Conservation (phyloP, 2,888 invertebrate genomes). For the Patella depressa region DNA sequence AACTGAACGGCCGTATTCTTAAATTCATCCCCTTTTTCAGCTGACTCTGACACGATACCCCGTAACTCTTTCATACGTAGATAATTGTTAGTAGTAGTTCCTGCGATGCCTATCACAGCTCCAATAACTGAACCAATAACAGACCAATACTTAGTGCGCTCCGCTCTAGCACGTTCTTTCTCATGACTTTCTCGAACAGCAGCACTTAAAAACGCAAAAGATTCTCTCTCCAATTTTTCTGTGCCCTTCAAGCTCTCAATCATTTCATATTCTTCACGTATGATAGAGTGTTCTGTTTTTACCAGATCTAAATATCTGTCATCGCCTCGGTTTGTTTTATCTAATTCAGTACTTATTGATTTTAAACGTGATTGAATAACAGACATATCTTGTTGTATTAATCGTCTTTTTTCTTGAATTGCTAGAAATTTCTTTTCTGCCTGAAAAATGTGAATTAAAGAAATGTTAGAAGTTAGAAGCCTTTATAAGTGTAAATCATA, state of each 20-base stretch:
- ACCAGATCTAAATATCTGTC: conserved; percentile 82
- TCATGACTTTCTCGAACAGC: conserved; percentile 87
- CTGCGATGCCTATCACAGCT: conserved; percentile 77
- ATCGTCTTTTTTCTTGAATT: conserved; percentile 58
- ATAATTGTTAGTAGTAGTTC: conserved; percentile 79
- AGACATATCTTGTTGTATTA: conserved; percentile 52
- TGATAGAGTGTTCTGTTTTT: conserved; percentile 75
- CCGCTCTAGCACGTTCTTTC: conserved; percentile 84
- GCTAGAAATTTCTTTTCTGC: conserved; percentile 63
- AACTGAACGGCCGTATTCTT: conserved; percentile 42
- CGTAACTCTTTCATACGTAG: conserved; percentile 79
- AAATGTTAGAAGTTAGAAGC: too few relatives aligned
- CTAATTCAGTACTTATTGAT: conserved; percentile 82
- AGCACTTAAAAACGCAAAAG: conserved; percentile 80
- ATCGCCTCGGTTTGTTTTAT: conserved; percentile 83
- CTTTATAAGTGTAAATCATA: too few relatives aligned
- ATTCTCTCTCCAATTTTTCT: conserved; percentile 81
- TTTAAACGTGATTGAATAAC: conserved; percentile 74
- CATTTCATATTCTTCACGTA: conserved; percentile 71
- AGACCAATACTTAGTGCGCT: conserved; percentile 88
- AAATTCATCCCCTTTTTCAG: conserved; percentile 45
- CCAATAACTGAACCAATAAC: conserved; percentile 82
- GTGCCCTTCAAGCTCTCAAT: conserved; percentile 77
- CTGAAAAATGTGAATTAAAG: conserved; percentile 44
- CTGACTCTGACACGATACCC: conserved; percentile 74